Evolutionary conservation across 2,888 invertebrate species (phyloP).

Genomic region (Campaea margaritaria): DNA sequence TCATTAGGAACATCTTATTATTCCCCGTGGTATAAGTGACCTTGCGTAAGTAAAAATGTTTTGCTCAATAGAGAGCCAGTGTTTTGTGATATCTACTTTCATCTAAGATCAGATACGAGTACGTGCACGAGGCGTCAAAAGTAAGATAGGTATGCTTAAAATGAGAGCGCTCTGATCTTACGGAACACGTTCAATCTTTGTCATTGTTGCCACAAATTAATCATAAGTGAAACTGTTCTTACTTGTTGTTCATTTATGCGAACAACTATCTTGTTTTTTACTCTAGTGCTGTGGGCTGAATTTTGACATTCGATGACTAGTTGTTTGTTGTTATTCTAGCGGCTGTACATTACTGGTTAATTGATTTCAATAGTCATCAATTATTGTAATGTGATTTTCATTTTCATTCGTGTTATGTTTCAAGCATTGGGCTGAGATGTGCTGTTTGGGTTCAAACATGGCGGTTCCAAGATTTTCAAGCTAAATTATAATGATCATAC

Average conservation of each 20-base stretch:
- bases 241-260: slow-evolving; percentile 15
- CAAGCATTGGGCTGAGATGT: too few species aligned
- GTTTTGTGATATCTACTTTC: slow-evolving; percentile 25
- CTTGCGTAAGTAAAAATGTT: slow-evolving; percentile 12
- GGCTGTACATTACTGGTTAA: too few species aligned
- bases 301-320: too few species aligned
- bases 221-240: slow-evolving; percentile 63
- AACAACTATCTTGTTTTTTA: neutral
- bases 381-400: too few species aligned
- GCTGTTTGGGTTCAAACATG: too few species aligned
- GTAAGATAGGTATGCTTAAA: slow-evolving; percentile 41
- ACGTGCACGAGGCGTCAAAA: slow-evolving; percentile 36
- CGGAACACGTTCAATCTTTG: slow-evolving; percentile 61
- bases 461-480: too few species aligned
- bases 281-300: neutral
- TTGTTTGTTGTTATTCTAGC: too few species aligned
- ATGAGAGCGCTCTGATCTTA: slow-evolving; percentile 46
- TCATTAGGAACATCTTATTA: slow-evolving; percentile 3
- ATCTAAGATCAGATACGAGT: slow-evolving; percentile 38
- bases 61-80: slow-evolving; percentile 17
- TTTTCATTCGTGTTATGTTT: too few species aligned
- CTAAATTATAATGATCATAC: too few species aligned
- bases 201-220: slow-evolving; percentile 62
- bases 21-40: neutral
- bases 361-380: too few species aligned